Evolutionary conservation across 2,797 vertebrate genomes (phyloP), one percentile per base, ranked within the genome.

Genomic region (Darevskia nairensis): DNA sequence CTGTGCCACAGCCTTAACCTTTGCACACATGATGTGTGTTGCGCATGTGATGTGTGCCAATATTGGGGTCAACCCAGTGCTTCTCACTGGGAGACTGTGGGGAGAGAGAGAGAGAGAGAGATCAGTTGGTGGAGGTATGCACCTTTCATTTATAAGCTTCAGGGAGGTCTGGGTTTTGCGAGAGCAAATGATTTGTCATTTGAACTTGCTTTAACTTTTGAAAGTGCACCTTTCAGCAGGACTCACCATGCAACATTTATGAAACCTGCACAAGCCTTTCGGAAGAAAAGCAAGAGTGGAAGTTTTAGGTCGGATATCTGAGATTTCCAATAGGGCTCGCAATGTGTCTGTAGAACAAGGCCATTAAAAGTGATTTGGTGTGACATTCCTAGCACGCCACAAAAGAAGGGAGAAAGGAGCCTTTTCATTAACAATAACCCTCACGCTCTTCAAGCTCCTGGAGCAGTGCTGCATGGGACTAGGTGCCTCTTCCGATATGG

Each of bases 361-460:
- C 72, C 74, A 11, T 84, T 90, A 32, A 6, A 93, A 90, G 35
- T 55, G 71, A 90, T 93, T 86, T 81, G 55, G 11, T 71, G 35
- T 44, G 66, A 68, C 88, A 69, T 19, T 84, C 7, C 29, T 80
- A 72, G n/a, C 59, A 32, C 86, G 39, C n/a, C 23, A 81, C 50
- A 35, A 50, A 86, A 89, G 87, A 75, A 5, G 64, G 69, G 79
- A 25, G n/a, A 82, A 93, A 80, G 74, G 0, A 4, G 8, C 25
- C 39, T 4, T 35, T 89, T 72, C 72, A n/a, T 1, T 82, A 82
- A 6, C 3, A 55, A 27, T 41, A 90, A 91, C 4, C 50, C 78
- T 92, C 75, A 61, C 2, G 6, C 46, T 84, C 81, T 23, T 87
- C 84, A 88, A 79, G 68, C 17, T 29, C 1, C 75, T 2, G 15